Percentiles rank a stretch among this genome's conserved stretches.
These are phyloP conservation scores for Lycaena phlaeas DNA, from an alignment of 2,888 invertebrate genomes.

Conservation along the genomic window DNA sequence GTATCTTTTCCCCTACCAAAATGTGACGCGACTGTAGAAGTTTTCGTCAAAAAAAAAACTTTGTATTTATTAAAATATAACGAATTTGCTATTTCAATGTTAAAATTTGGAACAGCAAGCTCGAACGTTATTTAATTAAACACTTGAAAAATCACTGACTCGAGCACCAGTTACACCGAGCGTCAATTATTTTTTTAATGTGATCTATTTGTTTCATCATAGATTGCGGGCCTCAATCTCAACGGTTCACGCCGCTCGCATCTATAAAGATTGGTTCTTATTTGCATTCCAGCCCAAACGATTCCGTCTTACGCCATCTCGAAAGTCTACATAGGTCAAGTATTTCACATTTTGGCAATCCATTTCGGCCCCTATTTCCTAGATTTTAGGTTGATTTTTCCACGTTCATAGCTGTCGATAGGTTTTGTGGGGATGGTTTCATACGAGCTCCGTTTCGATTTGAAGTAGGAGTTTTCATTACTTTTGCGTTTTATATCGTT, in stretches of 20 bases:
- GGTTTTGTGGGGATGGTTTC: conserved; percentile 18
- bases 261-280: conserved; percentile 54
- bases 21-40: no score
- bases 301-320: conserved; percentile 41
- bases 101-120: no score
- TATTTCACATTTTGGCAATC: conserved; percentile 11
- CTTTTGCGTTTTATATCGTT: conserved; percentile 15
- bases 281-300: conserved; percentile 54
- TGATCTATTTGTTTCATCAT: conserved; percentile 52
- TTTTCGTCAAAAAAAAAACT: no score
- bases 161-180: not conserved
- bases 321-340: conserved; percentile 46
- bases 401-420: conserved; percentile 8
- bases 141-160: no score
- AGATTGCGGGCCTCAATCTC: conserved; percentile 49
- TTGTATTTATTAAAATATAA: no score
- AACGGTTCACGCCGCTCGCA: conserved; percentile 34
- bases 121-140: not conserved
- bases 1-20: no score
- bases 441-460: conserved; percentile 14
- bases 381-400: conserved; percentile 9
- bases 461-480: conserved; percentile 18
- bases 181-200: not conserved
- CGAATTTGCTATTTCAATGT: no score
- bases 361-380: conserved; percentile 14